Base-by-base conservation (phyloP, 1,140 invertebrate genomes). In the Cyphomyrmex costatus region DNA sequence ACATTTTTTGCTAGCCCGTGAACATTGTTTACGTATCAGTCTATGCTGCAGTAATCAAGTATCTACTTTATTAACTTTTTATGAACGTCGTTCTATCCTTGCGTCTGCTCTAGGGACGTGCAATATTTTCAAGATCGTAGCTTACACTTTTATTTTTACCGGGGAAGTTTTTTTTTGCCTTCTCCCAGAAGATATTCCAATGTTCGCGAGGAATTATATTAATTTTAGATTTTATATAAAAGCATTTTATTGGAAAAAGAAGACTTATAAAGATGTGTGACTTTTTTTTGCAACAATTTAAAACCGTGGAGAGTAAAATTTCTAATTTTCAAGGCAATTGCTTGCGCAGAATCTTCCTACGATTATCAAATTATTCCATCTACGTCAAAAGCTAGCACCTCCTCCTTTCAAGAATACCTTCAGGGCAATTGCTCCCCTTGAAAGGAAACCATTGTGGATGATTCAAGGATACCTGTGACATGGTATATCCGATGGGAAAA, bases 41-140 rank as follows among this genome's bases (percentile, higher is more conserved):
- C 21, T 71, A 6, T 19, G 63, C 19, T 58, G 30, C 19, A 56
- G 21, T 71, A 71, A 82, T 82, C 65, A 82, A 27, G 49, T 42
- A 42, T 70, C 49, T 71, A 70, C 66, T 58, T 71, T 60, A 46
- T 82, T 42, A 82, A 58, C 21, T 82, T 82, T 73, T 82, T 73
- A 58, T 60, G 36, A 42, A 36, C 33, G 1, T 12, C 12, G 1
- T 46, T 82, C 4, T 79, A 58, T 16, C n/a, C 60, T 21, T n/a
- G n/a, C 42, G 46, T 30, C 24, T 65, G n/a, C 24, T 56, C 7
- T 3, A 56, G 36, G 12, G 3, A 79, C 14, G 14, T 27, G 36
- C 33, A 46, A 82, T 21, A 82, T 73, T 58, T 82, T 58, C 79
- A 24, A 73, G 51, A 71, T 60, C 71, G 30, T 36, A 70, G 65